Conservation (phyloP, 2,888 invertebrate species). For the Trichopria drosophilae region DNA sequence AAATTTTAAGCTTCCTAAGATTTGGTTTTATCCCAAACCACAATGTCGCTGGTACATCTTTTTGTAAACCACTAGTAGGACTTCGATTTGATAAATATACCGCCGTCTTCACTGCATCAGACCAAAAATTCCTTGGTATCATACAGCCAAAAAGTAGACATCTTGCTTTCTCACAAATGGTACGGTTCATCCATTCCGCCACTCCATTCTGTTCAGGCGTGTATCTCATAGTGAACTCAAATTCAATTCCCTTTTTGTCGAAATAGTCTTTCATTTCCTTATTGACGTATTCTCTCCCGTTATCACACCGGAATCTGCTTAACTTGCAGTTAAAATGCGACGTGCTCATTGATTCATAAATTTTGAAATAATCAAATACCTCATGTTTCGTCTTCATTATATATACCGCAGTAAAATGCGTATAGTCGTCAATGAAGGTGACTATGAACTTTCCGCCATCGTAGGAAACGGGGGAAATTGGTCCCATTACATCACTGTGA, state of each 20-base stretch:
- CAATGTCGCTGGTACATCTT: constrained; percentile 36
- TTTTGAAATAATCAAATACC: constrained; percentile 37
- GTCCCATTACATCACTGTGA: too few species aligned
- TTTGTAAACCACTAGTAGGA: constrained; percentile 33
- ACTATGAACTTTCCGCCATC: too few species aligned
- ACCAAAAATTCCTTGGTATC: constrained; percentile 43
- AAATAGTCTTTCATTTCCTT: constrained; percentile 36
- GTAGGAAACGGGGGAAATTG: too few species aligned
- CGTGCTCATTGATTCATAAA: constrained; percentile 37
- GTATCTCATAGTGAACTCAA: constrained; percentile 39
- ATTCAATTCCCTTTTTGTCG: constrained; percentile 36
- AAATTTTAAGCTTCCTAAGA: constrained; percentile 34
- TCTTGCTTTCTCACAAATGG: constrained; percentile 50
- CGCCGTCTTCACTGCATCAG: constrained; percentile 33
- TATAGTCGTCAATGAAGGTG: constrained; percentile 43
- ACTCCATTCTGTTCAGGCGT: constrained; percentile 44
- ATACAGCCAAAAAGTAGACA: constrained; percentile 49
- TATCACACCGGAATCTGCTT: constrained; percentile 38
- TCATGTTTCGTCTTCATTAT: constrained; percentile 36
- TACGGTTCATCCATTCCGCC: constrained; percentile 41
- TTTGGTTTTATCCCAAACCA: constrained; percentile 37
- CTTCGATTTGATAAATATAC: constrained; percentile 41
- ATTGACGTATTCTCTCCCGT: constrained; percentile 39
- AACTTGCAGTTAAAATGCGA: constrained; percentile 39
- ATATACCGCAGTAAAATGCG: constrained; percentile 34